Conservation (phyloP, 1,140 invertebrate genomes). For the Ectropis grisescens region DNA sequence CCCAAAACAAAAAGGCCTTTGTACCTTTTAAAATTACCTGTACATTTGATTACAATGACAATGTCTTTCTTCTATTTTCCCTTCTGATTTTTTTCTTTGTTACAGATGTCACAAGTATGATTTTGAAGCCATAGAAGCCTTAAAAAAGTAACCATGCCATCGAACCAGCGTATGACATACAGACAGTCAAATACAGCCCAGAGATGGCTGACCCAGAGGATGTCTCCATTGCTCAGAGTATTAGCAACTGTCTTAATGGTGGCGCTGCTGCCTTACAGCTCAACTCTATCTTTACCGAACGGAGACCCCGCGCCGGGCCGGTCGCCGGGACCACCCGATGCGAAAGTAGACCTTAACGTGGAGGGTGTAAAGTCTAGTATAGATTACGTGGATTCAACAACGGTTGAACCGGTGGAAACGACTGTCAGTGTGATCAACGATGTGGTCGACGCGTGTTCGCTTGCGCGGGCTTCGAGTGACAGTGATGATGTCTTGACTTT, state of each 20-base stretch:
- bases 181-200: constrained; percentile 7
- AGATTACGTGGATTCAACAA: constrained; percentile 36
- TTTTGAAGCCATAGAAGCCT: no score
- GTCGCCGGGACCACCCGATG: constrained; percentile 37
- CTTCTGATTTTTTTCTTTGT: no score
- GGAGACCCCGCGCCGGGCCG: constrained; percentile 53
- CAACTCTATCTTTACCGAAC: constrained; percentile 37
- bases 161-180: no score
- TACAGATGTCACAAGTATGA: no score
- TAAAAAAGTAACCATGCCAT: no score
- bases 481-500: constrained; percentile 48
- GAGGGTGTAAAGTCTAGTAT: constrained; percentile 1
- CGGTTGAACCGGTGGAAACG: constrained; percentile 33
- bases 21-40: no score
- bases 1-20: no score
- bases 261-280: constrained; percentile 45
- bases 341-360: constrained; percentile 3
- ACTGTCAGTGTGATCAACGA: constrained; percentile 35
- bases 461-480: constrained; percentile 48
- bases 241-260: constrained; percentile 30
- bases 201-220: constrained; percentile 6
- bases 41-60: no score
- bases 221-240: constrained; percentile 14
- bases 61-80: no score
- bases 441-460: constrained; percentile 43